Evolutionary conservation across 2,888 invertebrate species (phyloP), one percentile per base, ranked within the genome.

Genomic region (Agonopterix arenella): DNA sequence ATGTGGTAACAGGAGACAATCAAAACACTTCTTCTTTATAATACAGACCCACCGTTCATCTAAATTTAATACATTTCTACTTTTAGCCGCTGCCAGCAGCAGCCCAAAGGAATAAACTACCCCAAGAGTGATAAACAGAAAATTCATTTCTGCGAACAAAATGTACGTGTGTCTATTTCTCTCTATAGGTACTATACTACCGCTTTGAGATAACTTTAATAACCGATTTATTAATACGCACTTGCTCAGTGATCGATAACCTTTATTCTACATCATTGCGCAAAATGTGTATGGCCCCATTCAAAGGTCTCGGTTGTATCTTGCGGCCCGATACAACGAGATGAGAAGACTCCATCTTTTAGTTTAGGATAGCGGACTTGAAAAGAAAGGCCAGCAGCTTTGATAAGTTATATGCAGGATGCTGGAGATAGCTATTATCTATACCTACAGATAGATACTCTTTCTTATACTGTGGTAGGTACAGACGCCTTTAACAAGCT

Each of bases 181-280:
- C 28, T n/a, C 9, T 11, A 13, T 47, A n/a, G 38, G 1, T 28
- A 47, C 43, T 11, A 37, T 36, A 11, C 38, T 41, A 46, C 46
- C 13, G 48, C 9, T 44, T 18, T 9, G n/a, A 37, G 48, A 36
- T 36, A 45, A n/a, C 40, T 36, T 28, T 36, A 13, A n/a, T 36
- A 49, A 49, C 45, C 43, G 41, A 36, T 13, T 11, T 37, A 52
- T 49, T 45, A 36, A 41, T 41, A 44, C 47, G 64, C 59, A 67
- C 68, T 67, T 73, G 73, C 69, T 73, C 68, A 70, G 57, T 59
- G 59, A 66, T 54, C 66, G 84, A 84, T 84, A 84, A 84, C 84
- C 84, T 83, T 76, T 84, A 60, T 60, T 64, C 53, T 64, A 55
- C 55, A 50, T 49, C 57, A 57, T 60, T 61, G 57, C 65, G 69